A percentile compares a stretch with the other conserved stretches of the same genome.
phyloP scores from a whole-genome alignment of 2,888 invertebrate species.

The Drosophila borealis region DNA sequence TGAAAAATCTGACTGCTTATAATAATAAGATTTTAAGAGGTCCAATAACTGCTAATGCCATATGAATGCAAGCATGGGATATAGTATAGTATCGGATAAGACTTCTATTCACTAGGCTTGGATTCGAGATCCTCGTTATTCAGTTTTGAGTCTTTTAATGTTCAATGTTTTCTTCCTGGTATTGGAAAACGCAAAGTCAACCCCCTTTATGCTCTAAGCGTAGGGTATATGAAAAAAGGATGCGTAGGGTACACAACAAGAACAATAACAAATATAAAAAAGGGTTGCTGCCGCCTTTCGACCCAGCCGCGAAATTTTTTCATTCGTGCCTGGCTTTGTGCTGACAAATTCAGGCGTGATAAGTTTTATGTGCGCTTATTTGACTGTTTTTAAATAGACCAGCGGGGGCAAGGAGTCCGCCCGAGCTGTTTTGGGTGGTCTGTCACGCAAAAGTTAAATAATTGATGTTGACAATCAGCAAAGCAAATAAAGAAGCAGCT shows the following conservation, averaged over 20 bases:
- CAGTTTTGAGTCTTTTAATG: too few species aligned
- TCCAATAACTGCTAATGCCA: too few species aligned
- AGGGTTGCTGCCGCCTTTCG: constrained; percentile 60
- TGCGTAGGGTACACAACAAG: constrained; percentile 21
- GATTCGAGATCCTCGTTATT: too few species aligned
- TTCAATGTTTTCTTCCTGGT: neutral
- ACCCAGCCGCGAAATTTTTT: constrained; percentile 40
- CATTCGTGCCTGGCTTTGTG: constrained; percentile 64
- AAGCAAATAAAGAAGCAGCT: constrained; percentile 78
- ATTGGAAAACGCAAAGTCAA: neutral
- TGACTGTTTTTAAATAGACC: constrained; percentile 81
- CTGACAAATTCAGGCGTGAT: constrained; percentile 83
- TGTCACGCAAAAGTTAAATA: constrained; percentile 79
- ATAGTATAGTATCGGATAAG: too few species aligned
- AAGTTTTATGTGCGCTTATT: constrained; percentile 81
- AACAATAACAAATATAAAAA: constrained; percentile 32
- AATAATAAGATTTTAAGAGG: too few species aligned
- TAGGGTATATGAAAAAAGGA: constrained; percentile 43
- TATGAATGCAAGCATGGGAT: too few species aligned
- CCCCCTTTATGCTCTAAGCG: too few species aligned
- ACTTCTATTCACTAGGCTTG: too few species aligned
- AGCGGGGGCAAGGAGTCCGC: constrained; percentile 32
- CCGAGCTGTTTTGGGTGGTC: constrained; percentile 41
- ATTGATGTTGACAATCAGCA: constrained; percentile 83
- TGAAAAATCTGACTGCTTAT: too few species aligned